Evolutionary conservation across 1,140 invertebrate species (phyloP), one percentile per base, ranked within the genome.

Genomic region (Temnothorax curvispinosus): DNA sequence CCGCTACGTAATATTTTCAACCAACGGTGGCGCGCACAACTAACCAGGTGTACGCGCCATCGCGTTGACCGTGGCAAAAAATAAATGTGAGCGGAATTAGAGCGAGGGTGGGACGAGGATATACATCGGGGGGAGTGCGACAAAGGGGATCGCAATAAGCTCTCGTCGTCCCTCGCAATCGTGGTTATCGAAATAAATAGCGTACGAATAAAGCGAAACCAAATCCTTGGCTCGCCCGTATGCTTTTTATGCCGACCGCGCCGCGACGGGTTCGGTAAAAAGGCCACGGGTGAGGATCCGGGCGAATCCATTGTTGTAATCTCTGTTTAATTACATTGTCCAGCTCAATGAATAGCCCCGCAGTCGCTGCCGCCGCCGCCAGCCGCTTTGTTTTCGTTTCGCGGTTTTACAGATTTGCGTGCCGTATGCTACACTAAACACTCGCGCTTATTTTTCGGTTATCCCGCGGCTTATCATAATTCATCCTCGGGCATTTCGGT

Each of bases 261-360:
- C n/a, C 54, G 54, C 69, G n/a, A n/a, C 50, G n/a, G 27, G 80
- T 52, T 71, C 52, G n/a, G n/a, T 50, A 67, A 56, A 52, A 80
- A 75, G 72, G 56, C 21, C 13, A 47, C 72, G 27, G 58, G n/a
- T 47, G 69, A 72, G 62, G n/a, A 58, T 74, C 56, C n/a, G 32
- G 72, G 82, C 85, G 74, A 90, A 90, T 86, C 71, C 86, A 88
- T 90, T 90, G 89, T 88, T 90, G 82, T 90, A 90, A 90, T 90
- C 69, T 85, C 80, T 72, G 64, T 90, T 90, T 90, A 90, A 90
- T 90, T 90, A 89, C 86, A 81, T 90, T 90, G 87, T 89, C 80
- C 84, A 76, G 44, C 50, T 27, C 69, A 85, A 86, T 80, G 87
- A 90, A 90, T 90, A 86, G 77, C 62, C 32, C 35, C 13, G 32